A percentile compares a stretch with the other conserved stretches of the same genome.
phyloP scores from a whole-genome alignment of 2,113 vertebrate species.

The Falco punctatus region DNA sequence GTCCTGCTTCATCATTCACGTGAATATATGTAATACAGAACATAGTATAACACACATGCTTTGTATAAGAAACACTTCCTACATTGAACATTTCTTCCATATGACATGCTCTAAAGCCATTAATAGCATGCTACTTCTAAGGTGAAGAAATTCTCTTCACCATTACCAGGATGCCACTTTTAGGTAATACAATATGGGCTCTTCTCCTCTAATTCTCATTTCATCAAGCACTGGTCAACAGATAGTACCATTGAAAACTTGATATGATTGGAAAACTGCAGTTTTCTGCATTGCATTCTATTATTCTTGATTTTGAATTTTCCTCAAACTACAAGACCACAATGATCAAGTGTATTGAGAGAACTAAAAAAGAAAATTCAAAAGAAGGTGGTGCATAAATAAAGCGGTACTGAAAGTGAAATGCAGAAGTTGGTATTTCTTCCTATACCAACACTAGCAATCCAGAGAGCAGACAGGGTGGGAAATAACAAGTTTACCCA shows the following conservation, averaged over 20 bases:
- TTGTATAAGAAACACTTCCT: neutral
- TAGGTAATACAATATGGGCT: neutral
- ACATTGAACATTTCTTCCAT: neutral
- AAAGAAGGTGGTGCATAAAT: neutral
- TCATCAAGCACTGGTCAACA: neutral
- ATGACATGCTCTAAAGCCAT: neutral
- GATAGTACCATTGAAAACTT: neutral
- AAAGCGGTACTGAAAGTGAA: neutral
- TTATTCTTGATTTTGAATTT: neutral
- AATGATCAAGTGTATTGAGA: neutral
- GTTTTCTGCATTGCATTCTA: neutral
- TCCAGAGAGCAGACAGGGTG: neutral
- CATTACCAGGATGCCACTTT: neutral
- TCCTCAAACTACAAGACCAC: neutral
- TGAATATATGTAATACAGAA: neutral
- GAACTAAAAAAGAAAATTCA: neutral
- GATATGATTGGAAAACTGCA: neutral
- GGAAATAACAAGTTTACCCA: neutral
- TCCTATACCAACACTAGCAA: neutral
- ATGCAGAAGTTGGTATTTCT: neutral
- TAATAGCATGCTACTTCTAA: neutral
- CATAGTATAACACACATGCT: neutral
- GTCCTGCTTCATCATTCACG: neutral
- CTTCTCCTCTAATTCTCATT: neutral
- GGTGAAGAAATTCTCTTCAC: neutral